A percentile compares a stretch with the other conserved stretches of the same genome.
Evolutionary conservation across 2,888 invertebrate genomes (phyloP).

Genomic region (Xylocampa areola): DNA sequence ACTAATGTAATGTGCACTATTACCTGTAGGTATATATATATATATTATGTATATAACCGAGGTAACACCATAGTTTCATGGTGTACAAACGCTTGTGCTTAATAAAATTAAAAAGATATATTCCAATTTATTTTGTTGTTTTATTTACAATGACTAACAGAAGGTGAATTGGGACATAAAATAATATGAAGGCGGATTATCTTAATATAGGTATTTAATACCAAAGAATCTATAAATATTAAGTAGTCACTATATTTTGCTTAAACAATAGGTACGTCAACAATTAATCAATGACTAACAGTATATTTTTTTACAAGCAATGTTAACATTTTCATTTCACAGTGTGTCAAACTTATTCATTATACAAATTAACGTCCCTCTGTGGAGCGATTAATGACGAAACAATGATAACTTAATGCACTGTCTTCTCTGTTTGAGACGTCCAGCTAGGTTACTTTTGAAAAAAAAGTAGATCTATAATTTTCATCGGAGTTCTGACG

Average conservation of each 20-base stretch:
- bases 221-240: slow-evolving; percentile 44
- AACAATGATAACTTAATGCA: slow-evolving; percentile 3
- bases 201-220: slow-evolving; percentile 49
- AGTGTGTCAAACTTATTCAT: not conserved
- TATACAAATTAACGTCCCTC: slow-evolving; percentile 21
- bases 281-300: slow-evolving; percentile 7
- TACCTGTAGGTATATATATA: slow-evolving; percentile 72
- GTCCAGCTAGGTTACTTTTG: too few relatives aligned
- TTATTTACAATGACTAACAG: slow-evolving; percentile 62
- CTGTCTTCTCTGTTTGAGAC: too few relatives aligned
- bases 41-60: slow-evolving; percentile 63
- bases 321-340: slow-evolving; percentile 3
- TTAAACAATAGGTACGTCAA: slow-evolving; percentile 5
- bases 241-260: slow-evolving; percentile 32
- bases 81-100: slow-evolving; percentile 84
- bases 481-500: too few relatives aligned
- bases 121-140: slow-evolving; percentile 73
- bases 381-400: not conserved
- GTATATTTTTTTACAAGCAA: slow-evolving; percentile 32
- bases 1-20: slow-evolving; percentile 76
- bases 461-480: too few relatives aligned
- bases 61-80: slow-evolving; percentile 55
- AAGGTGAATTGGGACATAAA: slow-evolving; percentile 20
- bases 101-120: slow-evolving; percentile 82
- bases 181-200: slow-evolving; percentile 27